Percentiles rank a stretch among this genome's conserved stretches.
phyloP scores from a whole-genome alignment of 2,113 vertebrate species.

The Trochalopteron elliotii region DNA sequence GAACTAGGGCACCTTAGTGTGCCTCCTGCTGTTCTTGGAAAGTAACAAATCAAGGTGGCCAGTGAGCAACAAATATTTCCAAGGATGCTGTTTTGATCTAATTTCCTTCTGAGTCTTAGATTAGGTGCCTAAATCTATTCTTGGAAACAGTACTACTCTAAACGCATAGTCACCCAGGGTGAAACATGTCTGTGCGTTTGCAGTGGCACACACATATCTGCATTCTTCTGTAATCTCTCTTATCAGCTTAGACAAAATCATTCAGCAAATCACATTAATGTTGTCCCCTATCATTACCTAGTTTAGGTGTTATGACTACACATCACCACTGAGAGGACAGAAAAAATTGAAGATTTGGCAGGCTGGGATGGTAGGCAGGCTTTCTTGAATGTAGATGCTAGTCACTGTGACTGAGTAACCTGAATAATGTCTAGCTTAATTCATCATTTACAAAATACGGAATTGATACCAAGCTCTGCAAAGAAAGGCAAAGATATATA shows the following conservation, averaged over 20 bases:
- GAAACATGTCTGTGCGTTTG: neutral
- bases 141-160: neutral
- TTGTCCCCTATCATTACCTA: slow-evolving; percentile 19
- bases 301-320: slow-evolving; percentile 50
- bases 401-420: neutral
- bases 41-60: neutral
- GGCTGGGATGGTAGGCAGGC: neutral
- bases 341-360: slow-evolving; percentile 26
- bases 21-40: neutral
- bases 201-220: neutral
- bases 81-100: neutral
- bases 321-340: slow-evolving; percentile 17
- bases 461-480: neutral
- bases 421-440: neutral
- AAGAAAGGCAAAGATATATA: neutral
- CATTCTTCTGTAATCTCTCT: neutral
- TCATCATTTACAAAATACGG: neutral
- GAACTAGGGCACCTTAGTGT: neutral
- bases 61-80: neutral
- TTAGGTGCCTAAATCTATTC: neutral
- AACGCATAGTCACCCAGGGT: neutral
- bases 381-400: slow-evolving; percentile 41
- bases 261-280: slow-evolving; percentile 24
- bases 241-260: neutral
- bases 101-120: neutral